A percentile compares a stretch with the other conserved stretches of the same genome.
Conservation (phyloP, 2,797 vertebrate species). For the Malurus splendens region DNA sequence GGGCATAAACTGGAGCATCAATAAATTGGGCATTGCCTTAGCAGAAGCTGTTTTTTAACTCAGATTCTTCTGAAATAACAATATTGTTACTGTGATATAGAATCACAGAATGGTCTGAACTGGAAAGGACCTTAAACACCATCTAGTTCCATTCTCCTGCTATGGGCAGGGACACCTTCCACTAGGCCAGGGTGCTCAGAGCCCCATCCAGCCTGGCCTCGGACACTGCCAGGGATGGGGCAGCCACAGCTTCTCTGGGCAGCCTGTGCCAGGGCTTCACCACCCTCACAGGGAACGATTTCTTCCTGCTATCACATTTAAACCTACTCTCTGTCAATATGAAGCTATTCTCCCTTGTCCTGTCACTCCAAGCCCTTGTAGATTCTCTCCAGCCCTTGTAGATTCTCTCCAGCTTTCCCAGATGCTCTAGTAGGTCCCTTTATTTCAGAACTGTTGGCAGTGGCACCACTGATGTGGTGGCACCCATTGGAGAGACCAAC, state of each 20-base stretch:
- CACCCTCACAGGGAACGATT: neutral
- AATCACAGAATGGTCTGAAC: neutral
- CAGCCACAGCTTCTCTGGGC: neutral
- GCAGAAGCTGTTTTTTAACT: neutral
- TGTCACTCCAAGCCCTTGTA: neutral
- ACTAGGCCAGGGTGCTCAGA: neutral
- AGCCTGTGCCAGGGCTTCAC: accelerated
- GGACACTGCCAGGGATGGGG: neutral
- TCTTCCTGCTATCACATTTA: neutral
- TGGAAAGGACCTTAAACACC: neutral
- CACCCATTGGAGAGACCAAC: neutral
- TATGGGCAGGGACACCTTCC: neutral
- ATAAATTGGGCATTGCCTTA: neutral
- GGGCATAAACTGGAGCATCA: neutral
- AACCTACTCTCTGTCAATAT: accelerated
- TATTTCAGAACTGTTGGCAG: neutral
- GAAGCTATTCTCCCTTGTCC: neutral
- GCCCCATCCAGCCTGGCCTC: neutral
- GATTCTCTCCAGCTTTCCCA: neutral
- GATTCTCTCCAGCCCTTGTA: neutral
- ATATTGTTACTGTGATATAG: neutral
- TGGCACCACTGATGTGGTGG: neutral
- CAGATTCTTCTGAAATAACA: neutral
- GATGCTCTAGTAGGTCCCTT: neutral
- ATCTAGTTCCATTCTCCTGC: neutral